phyloP scores from a whole-genome alignment of 2,113 vertebrate genomes.

The Rhagologus leucostigma region DNA sequence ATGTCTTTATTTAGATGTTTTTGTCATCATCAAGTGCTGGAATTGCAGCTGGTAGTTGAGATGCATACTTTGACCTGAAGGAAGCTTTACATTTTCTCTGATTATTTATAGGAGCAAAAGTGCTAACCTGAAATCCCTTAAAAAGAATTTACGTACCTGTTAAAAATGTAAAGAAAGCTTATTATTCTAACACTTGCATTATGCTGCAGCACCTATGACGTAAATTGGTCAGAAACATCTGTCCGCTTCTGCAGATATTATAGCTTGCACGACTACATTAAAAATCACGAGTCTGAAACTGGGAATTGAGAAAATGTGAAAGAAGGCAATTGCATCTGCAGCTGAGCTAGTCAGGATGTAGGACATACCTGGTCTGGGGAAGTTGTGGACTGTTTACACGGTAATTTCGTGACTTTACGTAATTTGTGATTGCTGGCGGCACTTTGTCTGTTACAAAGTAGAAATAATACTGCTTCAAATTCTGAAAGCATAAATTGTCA shows the following conservation, averaged over 20 bases:
- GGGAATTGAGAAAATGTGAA: neutral
- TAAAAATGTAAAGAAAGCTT: neutral
- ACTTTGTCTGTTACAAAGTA: neutral
- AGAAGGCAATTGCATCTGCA: neutral
- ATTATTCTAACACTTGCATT: neutral
- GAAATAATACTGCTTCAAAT: slow-evolving; percentile 11
- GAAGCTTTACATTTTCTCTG: neutral
- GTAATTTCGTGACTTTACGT: neutral
- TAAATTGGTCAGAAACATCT: neutral
- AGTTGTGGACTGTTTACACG: neutral
- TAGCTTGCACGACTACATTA: neutral
- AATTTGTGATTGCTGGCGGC: neutral
- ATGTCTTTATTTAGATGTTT: neutral
- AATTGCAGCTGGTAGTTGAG: neutral
- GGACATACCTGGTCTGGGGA: neutral
- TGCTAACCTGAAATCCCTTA: neutral
- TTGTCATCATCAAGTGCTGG: neutral
- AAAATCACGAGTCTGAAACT: neutral
- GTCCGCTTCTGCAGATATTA: neutral
- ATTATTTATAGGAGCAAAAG: neutral
- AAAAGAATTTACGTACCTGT: neutral
- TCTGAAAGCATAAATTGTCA: slow-evolving; percentile 40
- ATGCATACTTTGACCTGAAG: neutral
- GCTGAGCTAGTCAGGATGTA: neutral
- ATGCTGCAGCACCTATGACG: neutral